phyloP scores from a whole-genome alignment of 2,797 vertebrate genomes.

The Acomys russatus region DNA sequence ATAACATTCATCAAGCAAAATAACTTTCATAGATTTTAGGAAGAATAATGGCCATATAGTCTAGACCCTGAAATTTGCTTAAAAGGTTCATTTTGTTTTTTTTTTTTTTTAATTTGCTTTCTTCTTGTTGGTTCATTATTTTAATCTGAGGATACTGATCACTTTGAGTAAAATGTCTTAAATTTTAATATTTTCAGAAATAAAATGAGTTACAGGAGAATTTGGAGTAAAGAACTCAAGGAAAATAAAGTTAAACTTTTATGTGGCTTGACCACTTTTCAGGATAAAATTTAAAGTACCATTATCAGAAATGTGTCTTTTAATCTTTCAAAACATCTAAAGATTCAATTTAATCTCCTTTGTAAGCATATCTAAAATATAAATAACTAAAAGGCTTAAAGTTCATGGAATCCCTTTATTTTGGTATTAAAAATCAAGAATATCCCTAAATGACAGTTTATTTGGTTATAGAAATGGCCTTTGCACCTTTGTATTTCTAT shows the following conservation, averaged over 20 bases:
- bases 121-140: background rate
- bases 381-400: background rate
- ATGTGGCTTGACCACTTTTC: slow-evolving; percentile 29
- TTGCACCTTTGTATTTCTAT: background rate
- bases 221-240: slow-evolving; percentile 29
- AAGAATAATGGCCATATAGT: background rate
- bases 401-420: background rate
- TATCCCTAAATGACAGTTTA: background rate
- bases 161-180: background rate
- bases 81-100: background rate
- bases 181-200: slow-evolving; percentile 29
- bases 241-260: slow-evolving; percentile 32
- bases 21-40: background rate
- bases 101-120: background rate
- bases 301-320: slow-evolving; percentile 3
- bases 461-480: background rate
- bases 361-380: slow-evolving; percentile 49
- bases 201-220: slow-evolving; percentile 40
- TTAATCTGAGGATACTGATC: background rate
- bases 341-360: background rate
- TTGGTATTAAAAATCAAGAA: slow-evolving; percentile 17
- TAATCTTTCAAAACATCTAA: slow-evolving; percentile 35
- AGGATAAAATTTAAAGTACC: slow-evolving; percentile 30
- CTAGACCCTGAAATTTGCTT: background rate
- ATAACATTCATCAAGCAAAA: slow-evolving; percentile 11